Evolutionary conservation across 2,888 invertebrate genomes (phyloP), one percentile per base, ranked within the genome.

Genomic region (Cotesia congregata): DNA sequence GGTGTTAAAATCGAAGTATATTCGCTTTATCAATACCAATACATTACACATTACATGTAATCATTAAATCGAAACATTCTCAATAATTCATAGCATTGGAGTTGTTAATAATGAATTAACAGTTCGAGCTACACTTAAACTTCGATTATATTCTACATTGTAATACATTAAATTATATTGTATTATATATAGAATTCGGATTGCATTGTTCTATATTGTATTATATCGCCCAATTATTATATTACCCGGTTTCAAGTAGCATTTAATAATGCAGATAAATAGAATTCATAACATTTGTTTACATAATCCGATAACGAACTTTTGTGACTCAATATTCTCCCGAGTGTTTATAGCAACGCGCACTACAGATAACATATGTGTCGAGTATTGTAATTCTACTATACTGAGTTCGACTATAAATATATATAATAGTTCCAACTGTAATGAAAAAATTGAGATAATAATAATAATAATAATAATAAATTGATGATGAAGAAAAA

Each of bases 51-150:
- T 59, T 50, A 17, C 38, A 20, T 67, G 30, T 62, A 62, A 17
- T 62, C 20, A 17, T 17, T 67, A 67, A 20, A 67, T 67, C n/a
- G 67, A 38, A 67, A 50, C 9, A 59, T 2, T 30, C 30, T 17
- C n/a, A 70, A 50, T 20, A 70, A 68, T 68, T 20, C 38, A 65
- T 65, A 67, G 74, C 61, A 60, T 60, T 39, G n/a, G 17, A 7
- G 17, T 39, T 50, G 12, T 50, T 12, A 50, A 50, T 50, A 38
- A 61, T 75, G 30, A 62, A 50, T 65, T 50, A 30, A 75, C 70
- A 50, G 62, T 71, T 62, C 39, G 9, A 59, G 15, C 40, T 71
- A 61, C 70, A 60, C 60, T 70, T 71, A 15, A 61, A n/a, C 59
- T 70, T 71, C 38, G 61, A 15, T 39, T n/a, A 60, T 60, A 39